phyloP scores from a whole-genome alignment of 2,797 vertebrate genomes.

The Lithobates pipiens region DNA sequence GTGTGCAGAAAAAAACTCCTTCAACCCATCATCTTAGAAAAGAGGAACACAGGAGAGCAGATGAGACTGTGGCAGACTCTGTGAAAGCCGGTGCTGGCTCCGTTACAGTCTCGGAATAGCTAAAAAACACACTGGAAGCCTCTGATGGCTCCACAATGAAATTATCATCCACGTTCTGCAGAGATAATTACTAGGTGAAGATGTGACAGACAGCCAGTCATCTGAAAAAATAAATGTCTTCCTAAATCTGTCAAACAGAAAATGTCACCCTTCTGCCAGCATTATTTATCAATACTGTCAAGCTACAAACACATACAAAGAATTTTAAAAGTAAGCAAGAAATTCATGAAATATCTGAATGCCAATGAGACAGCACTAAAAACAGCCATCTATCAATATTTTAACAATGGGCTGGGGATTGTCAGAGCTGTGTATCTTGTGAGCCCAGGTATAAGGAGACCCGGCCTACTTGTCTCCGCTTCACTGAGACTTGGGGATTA shows the following conservation, averaged over 20 bases:
- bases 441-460: not conserved
- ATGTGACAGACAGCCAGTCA: slow-evolving; percentile 50
- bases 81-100: slow-evolving; percentile 46
- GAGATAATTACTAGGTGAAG: slow-evolving; percentile 4
- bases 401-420: slow-evolving; percentile 42
- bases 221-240: slow-evolving; percentile 38
- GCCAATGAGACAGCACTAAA: slow-evolving; percentile 53
- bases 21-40: slow-evolving; percentile 58
- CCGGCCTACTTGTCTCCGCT: slow-evolving; percentile 10
- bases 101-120: slow-evolving; percentile 27
- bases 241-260: slow-evolving; percentile 22
- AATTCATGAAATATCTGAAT: slow-evolving; percentile 43
- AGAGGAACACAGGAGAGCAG: slow-evolving; percentile 50
- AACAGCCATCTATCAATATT: slow-evolving; percentile 54
- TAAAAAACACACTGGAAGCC: slow-evolving; percentile 55
- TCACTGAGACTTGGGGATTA: not conserved
- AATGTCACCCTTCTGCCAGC: slow-evolving; percentile 17
- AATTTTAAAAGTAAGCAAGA: slow-evolving; percentile 2
- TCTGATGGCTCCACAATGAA: slow-evolving; percentile 52
- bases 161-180: slow-evolving; percentile 44
- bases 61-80: slow-evolving; percentile 20
- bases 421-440: slow-evolving; percentile 27
- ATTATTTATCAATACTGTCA: slow-evolving; percentile 44
- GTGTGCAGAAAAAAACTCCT: slow-evolving; percentile 36
- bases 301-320: slow-evolving; percentile 41